Base-by-base conservation (phyloP, 2,888 invertebrate species). In the Dione juno region DNA sequence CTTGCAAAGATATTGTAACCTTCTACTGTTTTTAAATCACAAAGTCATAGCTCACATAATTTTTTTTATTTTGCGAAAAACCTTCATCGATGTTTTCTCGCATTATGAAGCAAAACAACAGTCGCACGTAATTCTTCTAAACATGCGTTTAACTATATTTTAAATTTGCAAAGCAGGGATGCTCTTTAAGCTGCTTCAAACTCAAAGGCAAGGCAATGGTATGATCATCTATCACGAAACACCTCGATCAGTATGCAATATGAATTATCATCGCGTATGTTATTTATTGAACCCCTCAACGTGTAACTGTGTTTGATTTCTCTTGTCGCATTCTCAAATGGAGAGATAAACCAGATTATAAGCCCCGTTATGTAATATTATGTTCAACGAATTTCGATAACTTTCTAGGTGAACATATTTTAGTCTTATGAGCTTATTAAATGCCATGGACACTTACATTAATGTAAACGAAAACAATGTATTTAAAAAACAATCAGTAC, bases 201-300 rank as follows among this genome's bases (percentile, higher is more conserved):
- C 69, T 69, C 66, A 66, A 72, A 68, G 66, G 66, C 58, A 48
- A 68, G 69, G 70, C 58, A 70, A n/a, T 67, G 69, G 65, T 45
- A 45, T 65, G 21, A 21, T 54, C 75, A 77, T 79, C 77, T 73
- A 78, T 80, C 78, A 78, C 71, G 66, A 70, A 59, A 70, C 67
- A 66, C 67, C 74, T 70, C 68, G 72, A 73, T 74, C 78, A 72
- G 75, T 76, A 82, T 86, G 84, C 78, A 72, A 74, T 76, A 82
- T 86, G 84, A 88, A 83, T 86, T 87, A 89, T 87, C 81, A 83
- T 80, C 78, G 77, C 78, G 82, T 75, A 77, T 74, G 80, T 87
- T 84, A 89, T 89, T 88, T 89, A 89, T 89, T 76, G 85, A 77
- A 74, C 75, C 80, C 77, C 77, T 54, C 50, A 40, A 66, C 75